A percentile compares a stretch with the other conserved stretches of the same genome.
phyloP scores from a whole-genome alignment of 1,140 invertebrate species.

The Cotesia typhae region DNA sequence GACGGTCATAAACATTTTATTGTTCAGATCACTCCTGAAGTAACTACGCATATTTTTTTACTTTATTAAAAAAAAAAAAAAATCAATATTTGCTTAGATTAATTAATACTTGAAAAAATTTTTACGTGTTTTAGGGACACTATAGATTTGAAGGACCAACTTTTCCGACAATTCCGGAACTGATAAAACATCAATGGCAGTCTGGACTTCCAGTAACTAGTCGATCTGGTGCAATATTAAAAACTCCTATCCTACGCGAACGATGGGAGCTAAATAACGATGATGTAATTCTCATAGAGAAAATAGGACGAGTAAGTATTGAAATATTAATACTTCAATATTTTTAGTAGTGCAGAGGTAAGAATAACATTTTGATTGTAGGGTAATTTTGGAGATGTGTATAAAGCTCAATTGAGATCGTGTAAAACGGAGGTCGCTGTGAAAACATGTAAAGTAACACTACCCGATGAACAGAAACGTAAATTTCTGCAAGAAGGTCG shows the following conservation, averaged over 20 bases:
- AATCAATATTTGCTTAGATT: not conserved
- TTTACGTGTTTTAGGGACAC: conserved; percentile 72
- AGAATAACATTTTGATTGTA: conserved; percentile 54
- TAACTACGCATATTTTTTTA: conserved; percentile 54
- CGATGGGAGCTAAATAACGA: conserved; percentile 97
- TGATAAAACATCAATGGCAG: conserved; percentile 87
- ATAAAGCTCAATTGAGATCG: conserved; percentile 86
- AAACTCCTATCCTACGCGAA: conserved; percentile 88
- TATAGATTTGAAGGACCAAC: conserved; percentile 93
- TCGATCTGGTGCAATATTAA: conserved; percentile 88
- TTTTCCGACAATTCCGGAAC: conserved; percentile 90
- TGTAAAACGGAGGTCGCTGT: conserved; percentile 90
- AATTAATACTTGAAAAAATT: conserved; percentile 5
- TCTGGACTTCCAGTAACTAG: conserved; percentile 88
- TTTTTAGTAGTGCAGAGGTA: conserved; percentile 15
- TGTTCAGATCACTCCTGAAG: conserved; percentile 91
- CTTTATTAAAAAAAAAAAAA: conserved; percentile 6
- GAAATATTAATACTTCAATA: conserved; percentile 12
- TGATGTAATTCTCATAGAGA: conserved; percentile 90
- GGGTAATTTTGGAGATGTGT: conserved; percentile 98
- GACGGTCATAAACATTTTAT: conserved; percentile 97
- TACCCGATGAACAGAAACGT: conserved; percentile 95
- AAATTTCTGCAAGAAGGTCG: conserved; percentile 96
- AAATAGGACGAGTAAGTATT: conserved; percentile 88
- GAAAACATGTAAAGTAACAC: conserved; percentile 92